phyloP scores from a whole-genome alignment of 2,888 invertebrate species.

The Isotomurus palustris region DNA sequence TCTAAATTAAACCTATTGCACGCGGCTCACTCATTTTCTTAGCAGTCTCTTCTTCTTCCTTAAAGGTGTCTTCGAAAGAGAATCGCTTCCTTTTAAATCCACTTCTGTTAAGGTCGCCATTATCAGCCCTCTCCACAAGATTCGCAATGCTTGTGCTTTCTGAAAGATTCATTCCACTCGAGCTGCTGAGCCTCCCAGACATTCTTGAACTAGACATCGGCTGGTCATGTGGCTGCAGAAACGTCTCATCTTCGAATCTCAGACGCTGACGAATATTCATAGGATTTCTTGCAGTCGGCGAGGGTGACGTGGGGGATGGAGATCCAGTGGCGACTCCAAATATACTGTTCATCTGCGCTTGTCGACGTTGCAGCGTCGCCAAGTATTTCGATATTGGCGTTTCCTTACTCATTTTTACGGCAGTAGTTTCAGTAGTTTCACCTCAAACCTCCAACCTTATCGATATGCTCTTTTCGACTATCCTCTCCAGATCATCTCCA shows the following conservation, averaged over 20 bases:
- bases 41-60: conserved; percentile 24
- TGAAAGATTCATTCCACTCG: conserved; percentile 10
- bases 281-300: conserved; percentile 7
- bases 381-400: conserved; percentile 40
- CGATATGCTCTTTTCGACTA: too few species aligned
- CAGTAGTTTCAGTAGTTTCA: too few species aligned
- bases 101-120: too few species aligned
- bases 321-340: too few species aligned
- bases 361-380: conserved; percentile 17
- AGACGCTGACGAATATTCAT: conserved; percentile 23
- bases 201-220: neutral
- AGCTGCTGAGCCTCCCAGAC: conserved; percentile 9
- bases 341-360: neutral
- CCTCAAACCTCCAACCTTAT: too few species aligned
- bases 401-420: conserved; percentile 33
- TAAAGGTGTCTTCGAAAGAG: conserved; percentile 10
- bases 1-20: neutral
- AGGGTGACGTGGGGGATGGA: neutral
- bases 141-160: neutral
- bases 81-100: conserved; percentile 16
- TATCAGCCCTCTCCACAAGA: too few species aligned
- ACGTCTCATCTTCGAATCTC: conserved; percentile 41
- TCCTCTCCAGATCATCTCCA: too few species aligned
- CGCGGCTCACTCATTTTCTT: conserved; percentile 30
- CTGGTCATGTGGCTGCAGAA: conserved; percentile 16